Evolutionary conservation across 1,140 invertebrate genomes (phyloP), one percentile per base, ranked within the genome.

Genomic region (Amphibalanus amphitrite): DNA sequence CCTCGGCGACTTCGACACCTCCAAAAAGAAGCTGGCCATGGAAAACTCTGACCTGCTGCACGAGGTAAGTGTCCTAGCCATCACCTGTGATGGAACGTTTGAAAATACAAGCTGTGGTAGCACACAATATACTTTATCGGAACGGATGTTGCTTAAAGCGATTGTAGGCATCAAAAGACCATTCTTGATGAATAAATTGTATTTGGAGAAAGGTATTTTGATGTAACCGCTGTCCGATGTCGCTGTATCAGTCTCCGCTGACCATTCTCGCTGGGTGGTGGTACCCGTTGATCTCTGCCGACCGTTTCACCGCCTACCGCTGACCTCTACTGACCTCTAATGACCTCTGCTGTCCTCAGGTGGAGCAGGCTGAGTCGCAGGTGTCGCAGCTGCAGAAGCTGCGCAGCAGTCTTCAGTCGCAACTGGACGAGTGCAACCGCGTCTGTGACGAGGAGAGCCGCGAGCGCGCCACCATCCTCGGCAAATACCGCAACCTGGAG

Each of bases 41-140:
- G 97, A 99, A 82, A 97, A 95, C 86, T 88, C 89, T 75, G 95
- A 98, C 82, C 86, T 98, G 80, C 96, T 96, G 86, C 89, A 94
- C 78, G 85, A 93, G 77, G 38, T 47, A 3, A 70, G n/a, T 25
- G 68, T 13, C 10, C 10, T 23, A 69, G 10, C 30, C 10, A 69
- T 38, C 10, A 13, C 28, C 10, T 69, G n/a, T n/a, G n/a, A n/a
- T n/a, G n/a, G n/a, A n/a, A n/a, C 64, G n/a, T 65, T 65, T n/a
- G n/a, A n/a, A n/a, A n/a, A n/a, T n/a, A n/a, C n/a, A n/a, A n/a
- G n/a, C n/a, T n/a, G n/a, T 59, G 47, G 13, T 59, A 15, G 25
- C 13, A 15, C 47, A 59, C 25, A 13, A 59, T 59, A 59, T 59
- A 15, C 47, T 25, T 59, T 13, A 25, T 59, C 47, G 13, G 25